Percentiles rank a stretch among this genome's conserved stretches.
phyloP scores from a whole-genome alignment of 2,888 invertebrate genomes.

The Miltochrista miniata region DNA sequence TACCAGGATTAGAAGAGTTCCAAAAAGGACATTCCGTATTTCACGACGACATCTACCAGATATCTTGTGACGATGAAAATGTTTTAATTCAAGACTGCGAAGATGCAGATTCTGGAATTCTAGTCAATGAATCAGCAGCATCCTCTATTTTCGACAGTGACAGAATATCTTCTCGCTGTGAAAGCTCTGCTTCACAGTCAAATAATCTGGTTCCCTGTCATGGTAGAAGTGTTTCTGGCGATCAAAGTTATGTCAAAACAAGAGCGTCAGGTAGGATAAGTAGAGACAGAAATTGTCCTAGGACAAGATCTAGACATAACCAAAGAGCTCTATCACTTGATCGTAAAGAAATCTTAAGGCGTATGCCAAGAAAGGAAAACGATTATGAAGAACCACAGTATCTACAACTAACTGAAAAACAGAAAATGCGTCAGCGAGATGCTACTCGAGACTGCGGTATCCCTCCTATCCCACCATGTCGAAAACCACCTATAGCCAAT shows the following conservation, averaged over 20 bases:
- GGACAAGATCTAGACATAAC: conserved; percentile 64
- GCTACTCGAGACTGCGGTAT: conserved; percentile 70
- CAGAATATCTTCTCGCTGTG: conserved; percentile 79
- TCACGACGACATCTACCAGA: conserved; percentile 83
- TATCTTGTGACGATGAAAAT: conserved; percentile 80
- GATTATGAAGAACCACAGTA: conserved; percentile 73
- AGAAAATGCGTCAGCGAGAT: conserved; percentile 76
- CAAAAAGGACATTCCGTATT: conserved; percentile 85
- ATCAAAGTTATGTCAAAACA: conserved; percentile 69
- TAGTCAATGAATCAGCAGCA: conserved; percentile 88
- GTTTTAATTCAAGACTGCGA: conserved; percentile 85
- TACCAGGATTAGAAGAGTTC: conserved; percentile 89
- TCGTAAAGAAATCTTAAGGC: conserved; percentile 78
- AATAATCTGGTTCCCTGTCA: conserved; percentile 67
- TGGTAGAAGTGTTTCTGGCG: conserved; percentile 77
- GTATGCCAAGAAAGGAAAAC: conserved; percentile 70
- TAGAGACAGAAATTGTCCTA: conserved; percentile 66
- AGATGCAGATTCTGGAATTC: conserved; percentile 90
- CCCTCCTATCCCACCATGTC: conserved; percentile 78
- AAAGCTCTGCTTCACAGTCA: conserved; percentile 78
- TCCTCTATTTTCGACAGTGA: conserved; percentile 86
- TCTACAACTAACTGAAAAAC: conserved; percentile 77
- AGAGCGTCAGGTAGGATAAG: conserved; percentile 71
- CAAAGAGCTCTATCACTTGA: conserved; percentile 83
- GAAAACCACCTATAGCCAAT: conserved; percentile 58